These are phyloP conservation scores for Gyrodactylus bullatarudis DNA, from an alignment of 1,140 invertebrate genomes.

Conservation along the genomic window DNA sequence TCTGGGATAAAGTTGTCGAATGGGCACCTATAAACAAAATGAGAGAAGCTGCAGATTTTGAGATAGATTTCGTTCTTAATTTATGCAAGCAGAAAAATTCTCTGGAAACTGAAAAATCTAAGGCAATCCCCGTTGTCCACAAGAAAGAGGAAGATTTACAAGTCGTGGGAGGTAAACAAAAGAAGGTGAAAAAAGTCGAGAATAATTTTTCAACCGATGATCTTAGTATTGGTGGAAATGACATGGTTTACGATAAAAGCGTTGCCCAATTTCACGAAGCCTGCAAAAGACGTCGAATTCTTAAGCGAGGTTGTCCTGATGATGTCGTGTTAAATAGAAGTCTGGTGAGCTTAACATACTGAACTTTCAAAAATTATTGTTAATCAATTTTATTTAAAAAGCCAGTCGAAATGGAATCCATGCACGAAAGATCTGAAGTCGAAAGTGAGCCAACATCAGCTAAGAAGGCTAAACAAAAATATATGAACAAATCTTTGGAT, in stretches of 20 bases:
- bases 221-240: not conserved
- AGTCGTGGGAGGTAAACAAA: not conserved
- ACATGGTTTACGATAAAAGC: not conserved
- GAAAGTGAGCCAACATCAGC: too few species aligned
- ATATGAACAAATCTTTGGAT: not conserved
- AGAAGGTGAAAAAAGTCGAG: not conserved
- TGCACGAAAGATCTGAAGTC: too few species aligned
- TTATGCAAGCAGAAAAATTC: not conserved
- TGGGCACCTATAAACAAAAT: not conserved
- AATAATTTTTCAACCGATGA: not conserved
- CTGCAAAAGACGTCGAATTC: not conserved
- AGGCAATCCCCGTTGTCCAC: not conserved
- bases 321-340: not conserved
- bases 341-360: not conserved
- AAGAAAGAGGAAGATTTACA: not conserved
- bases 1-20: not conserved
- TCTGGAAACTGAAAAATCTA: not conserved
- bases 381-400: too few species aligned
- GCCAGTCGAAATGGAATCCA: too few species aligned
- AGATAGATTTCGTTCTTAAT: not conserved
- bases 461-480: not conserved
- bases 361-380: too few species aligned
- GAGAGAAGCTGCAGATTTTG: not conserved
- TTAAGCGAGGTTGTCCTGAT: not conserved
- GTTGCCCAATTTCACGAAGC: not conserved